Evolutionary conservation across 2,888 invertebrate genomes (phyloP).

Genomic region (Leucophora obtusa): DNA sequence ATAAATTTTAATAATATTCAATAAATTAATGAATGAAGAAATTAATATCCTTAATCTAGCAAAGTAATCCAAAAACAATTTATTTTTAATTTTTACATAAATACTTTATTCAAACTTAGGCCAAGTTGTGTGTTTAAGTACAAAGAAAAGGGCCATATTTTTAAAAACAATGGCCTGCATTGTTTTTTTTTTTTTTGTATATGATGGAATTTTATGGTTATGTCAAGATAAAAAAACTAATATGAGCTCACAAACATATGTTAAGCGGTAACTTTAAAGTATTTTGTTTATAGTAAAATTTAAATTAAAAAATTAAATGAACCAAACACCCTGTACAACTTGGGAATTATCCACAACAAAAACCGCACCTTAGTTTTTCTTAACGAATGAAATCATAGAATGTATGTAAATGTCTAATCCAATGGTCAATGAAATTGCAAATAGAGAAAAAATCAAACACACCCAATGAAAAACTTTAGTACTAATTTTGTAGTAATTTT

Average conservation of each 20-base stretch:
- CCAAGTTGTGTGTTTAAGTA: background rate
- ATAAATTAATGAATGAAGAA: too few relatives aligned
- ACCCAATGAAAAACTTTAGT: background rate
- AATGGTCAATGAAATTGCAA: background rate
- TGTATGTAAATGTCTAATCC: background rate
- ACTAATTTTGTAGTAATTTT: background rate
- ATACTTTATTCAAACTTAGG: background rate
- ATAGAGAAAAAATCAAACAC: background rate
- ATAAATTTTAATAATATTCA: too few relatives aligned
- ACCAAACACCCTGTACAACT: constrained; percentile 43
- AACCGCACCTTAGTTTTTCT: background rate
- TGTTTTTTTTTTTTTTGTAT: background rate
- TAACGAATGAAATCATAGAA: background rate
- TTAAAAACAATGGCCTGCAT: background rate
- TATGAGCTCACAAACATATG: background rate
- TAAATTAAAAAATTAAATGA: constrained; percentile 31
- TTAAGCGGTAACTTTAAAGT: background rate
- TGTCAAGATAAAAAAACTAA: background rate
- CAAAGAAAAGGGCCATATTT: background rate
- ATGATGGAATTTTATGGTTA: background rate
- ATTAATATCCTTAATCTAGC: too few relatives aligned
- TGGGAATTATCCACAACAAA: background rate
- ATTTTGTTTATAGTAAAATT: background rate
- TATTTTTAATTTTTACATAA: background rate
- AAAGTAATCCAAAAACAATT: background rate